Base-by-base conservation (phyloP, 2,797 vertebrate species). In the Chelonia mydas region DNA sequence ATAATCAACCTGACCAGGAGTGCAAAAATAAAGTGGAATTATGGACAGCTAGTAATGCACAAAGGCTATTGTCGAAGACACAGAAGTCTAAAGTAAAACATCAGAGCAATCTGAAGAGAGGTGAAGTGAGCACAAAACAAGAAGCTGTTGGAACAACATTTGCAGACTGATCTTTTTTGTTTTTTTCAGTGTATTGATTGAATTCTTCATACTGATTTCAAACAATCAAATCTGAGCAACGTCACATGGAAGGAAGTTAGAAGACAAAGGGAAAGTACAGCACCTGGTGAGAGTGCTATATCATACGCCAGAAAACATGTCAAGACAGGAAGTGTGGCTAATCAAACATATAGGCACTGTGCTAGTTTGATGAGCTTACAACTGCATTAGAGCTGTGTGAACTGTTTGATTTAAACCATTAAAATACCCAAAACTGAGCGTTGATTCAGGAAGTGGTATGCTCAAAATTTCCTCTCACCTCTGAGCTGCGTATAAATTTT, bases 201-300 rank as follows among this genome's bases (percentile, higher is more conserved):
- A 84, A 81, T 53, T 81, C 45, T 55, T 91, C 28, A 41, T 83
- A 87, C 10, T 1, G 55, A 45, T 86, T 91, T 33, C 31, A 93
- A 89, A 87, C 31, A 92, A 82, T 59, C 28, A 78, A 37, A 82
- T 5, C 37, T 17, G 2, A 76, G 84, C 15, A 72, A 72, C 12
- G 68, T 41, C n/a, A 61, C 17, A 11, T 41, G 68, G 37, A 6
- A 72, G 23, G 68, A 41, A 41, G 21, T 6, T 5, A 41, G 65
- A 68, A 37, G 65, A 37, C 65, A 68, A 72, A 72, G 68, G 10
- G 68, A 12, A 41, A 23, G 11, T n/a, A 41, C 10, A 41, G 19
- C n/a, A 72, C 68, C 37, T 41, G 23, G 10, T 72, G 68, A 23
- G 68, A 23, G 68, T 72, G 65, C 68, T 21, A 41, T 72, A 41